phyloP scores from a whole-genome alignment of 2,113 vertebrate species.

The Chlamydotis undulata region DNA sequence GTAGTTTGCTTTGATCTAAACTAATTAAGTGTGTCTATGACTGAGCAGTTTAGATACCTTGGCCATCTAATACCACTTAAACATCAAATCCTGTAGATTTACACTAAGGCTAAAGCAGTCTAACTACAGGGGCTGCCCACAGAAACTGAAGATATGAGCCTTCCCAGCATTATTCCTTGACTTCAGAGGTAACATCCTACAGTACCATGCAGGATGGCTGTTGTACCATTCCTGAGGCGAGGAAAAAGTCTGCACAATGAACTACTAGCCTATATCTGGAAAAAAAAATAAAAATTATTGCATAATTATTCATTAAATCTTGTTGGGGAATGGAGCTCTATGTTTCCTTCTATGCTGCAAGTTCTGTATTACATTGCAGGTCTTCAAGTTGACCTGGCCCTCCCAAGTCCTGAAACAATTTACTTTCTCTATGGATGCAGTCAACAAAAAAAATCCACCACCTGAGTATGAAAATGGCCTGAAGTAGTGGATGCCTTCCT shows the following conservation, averaged over 20 bases:
- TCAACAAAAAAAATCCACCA: neutral
- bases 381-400: neutral
- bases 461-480: neutral
- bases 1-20: neutral
- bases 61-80: neutral
- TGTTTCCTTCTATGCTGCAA: neutral
- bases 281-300: neutral
- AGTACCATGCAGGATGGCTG: neutral
- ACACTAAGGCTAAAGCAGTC: neutral
- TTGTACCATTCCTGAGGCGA: neutral
- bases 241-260: neutral
- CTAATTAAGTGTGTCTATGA: neutral
- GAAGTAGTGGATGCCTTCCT: neutral
- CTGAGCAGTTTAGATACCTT: neutral
- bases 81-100: neutral
- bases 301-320: neutral
- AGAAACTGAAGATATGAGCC: neutral
- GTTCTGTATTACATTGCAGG: neutral
- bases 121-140: neutral
- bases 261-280: neutral
- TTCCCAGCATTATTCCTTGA: neutral
- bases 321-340: neutral
- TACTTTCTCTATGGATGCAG: neutral
- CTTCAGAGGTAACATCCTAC: neutral
- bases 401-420: neutral